Base-by-base conservation (phyloP, 2,797 vertebrate genomes). In the Chaetophractus vellerosus region DNA sequence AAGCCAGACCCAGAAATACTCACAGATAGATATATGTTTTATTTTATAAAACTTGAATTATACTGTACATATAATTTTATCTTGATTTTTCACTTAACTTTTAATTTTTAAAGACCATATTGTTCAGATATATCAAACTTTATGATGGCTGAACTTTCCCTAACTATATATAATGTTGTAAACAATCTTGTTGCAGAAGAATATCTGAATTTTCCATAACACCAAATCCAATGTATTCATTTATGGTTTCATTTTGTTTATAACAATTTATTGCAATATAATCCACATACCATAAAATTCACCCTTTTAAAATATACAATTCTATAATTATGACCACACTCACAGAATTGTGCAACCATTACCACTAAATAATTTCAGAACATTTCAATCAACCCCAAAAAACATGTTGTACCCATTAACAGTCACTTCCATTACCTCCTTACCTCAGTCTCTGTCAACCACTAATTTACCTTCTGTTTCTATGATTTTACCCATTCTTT, bases 21-120 rank as follows among this genome's bases (percentile, higher is more conserved):
- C n/a, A 6, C 9, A 74, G 16, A 76, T 11, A 78, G 4, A 63
- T 28, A 76, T 28, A n/a, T n/a, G n/a, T 85, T 48, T 45, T 52
- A 21, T 82, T 88, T 79, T 63, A 82, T 72, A 72, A 75, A 81
- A 63, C n/a, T 78, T 16, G 69, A 69, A 64, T 80, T 88, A 61
- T 1, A 48, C 11, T 33, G 1, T n/a, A 1, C 9, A 15, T 66
- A 1, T 61, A 89, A 78, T 68, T 95, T 72, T 55, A 80, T 48
- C 33, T 59, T 79, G 26, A 69, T 24, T 76, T 93, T 82, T 95
- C 38, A 91, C 23, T 87, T 31, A 79, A 50, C 24, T 45, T 78
- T 38, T 57, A 69, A 59, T 48, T 75, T 71, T 93, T 33, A 61
- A 86, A 63, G 10, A 28, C 23, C 52, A 8, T 12, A 50, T 57